Evolutionary conservation across 2,888 invertebrate genomes (phyloP), one percentile per base, ranked within the genome.

Genomic region (Laspeyria flexula): DNA sequence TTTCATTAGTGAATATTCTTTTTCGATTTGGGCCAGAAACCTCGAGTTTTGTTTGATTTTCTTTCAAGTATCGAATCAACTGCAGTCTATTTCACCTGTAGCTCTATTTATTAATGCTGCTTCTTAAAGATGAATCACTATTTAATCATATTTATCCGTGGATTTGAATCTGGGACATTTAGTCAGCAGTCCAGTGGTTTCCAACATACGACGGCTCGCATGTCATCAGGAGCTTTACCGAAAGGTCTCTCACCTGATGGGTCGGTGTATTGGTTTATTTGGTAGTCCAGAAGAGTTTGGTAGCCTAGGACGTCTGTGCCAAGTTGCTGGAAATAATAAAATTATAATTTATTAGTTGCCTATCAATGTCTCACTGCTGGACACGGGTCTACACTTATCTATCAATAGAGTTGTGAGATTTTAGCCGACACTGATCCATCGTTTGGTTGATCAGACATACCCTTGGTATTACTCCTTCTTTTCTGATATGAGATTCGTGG

Each of bases 201-300:
- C 96, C 97, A 97, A 68, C 96, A 96, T 1, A 96, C 96, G 45
- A 96, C 86, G 0, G 95, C 96, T 70, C 95, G 86, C 89, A 97
- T 96, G 18, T 94, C 93, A 71, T 97, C 96, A 0, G 96, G 95
- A 0, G 97, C 97, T 43, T 94, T 81, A 0, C 93, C 94, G 78
- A 97, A 98, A 15, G 96, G 96, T 73, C 94, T 94, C 0, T 94
- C 94, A 4, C 96, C 96, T 75, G 96, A 96, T 2, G 93, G 79
- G 50, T 96, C 95, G 1, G 95, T 88, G 78, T 95, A 97, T 65
- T 95, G 92, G 81, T 97, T 97, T 9, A 97, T 95, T 91, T 97
- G 97, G 77, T 95, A 96, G 79, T 96, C 95, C 51, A 95, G 82
- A 62, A 97, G 90, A 0, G 95, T 95, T 83, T 96, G 94, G 82